Evolutionary conservation across 1,140 invertebrate species (phyloP).

Genomic region (Drosophila lini): DNA sequence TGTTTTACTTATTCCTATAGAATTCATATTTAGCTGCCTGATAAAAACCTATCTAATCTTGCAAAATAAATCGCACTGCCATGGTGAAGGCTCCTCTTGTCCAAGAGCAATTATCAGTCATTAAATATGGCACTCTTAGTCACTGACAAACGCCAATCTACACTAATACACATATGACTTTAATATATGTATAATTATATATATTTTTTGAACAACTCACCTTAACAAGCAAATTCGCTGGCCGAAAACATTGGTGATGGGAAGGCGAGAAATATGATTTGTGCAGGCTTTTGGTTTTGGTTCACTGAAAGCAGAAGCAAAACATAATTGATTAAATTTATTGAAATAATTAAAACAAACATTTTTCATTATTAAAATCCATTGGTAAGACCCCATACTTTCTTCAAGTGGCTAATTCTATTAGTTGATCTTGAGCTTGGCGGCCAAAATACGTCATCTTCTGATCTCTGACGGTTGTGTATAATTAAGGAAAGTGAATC

Average conservation of each 20-base stretch:
- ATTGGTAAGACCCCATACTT: slow-evolving; percentile 5
- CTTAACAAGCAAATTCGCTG: slow-evolving; percentile 61
- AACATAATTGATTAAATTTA: slow-evolving; percentile 17
- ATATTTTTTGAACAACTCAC: slow-evolving; percentile 52
- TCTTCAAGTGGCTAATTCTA: slow-evolving; percentile 32
- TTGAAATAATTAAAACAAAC: neutral
- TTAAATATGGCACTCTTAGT: slow-evolving; percentile 36
- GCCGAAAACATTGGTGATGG: slow-evolving; percentile 59
- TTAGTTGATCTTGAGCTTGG: slow-evolving; percentile 19
- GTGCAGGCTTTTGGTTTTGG: slow-evolving; percentile 26
- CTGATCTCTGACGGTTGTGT: slow-evolving; percentile 15
- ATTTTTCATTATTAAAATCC: no score
- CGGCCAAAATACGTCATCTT: slow-evolving; percentile 63
- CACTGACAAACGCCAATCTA: slow-evolving; percentile 48
- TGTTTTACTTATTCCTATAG: neutral
- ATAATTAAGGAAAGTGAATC: slow-evolving; percentile 63
- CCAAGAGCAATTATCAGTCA: slow-evolving; percentile 46
- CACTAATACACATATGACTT: slow-evolving; percentile 17
- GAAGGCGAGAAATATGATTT: slow-evolving; percentile 37
- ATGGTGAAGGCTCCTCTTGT: slow-evolving; percentile 7
- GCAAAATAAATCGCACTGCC: slow-evolving; percentile 1
- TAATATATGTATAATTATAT: slow-evolving; percentile 33
- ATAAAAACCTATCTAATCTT: slow-evolving; percentile 37
- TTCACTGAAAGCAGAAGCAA: slow-evolving; percentile 56
- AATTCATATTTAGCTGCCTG: neutral